Percentiles rank a stretch among this genome's conserved stretches.
These are phyloP conservation scores for Cavia aperea DNA, from an alignment of 2,113 vertebrate genomes.

Conservation along the genomic window DNA sequence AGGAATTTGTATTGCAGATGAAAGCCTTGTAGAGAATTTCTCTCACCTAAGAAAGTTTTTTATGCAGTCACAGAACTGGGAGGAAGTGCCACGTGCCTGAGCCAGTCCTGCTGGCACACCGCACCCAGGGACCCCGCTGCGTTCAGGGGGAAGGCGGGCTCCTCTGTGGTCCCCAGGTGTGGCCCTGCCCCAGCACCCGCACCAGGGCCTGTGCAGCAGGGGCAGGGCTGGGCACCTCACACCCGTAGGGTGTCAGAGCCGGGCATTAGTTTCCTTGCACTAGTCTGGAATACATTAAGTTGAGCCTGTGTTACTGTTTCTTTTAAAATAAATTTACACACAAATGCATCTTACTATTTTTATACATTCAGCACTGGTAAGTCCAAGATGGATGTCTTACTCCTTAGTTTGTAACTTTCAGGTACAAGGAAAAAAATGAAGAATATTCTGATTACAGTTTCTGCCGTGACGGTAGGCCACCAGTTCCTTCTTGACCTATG, in stretches of 20 bases:
- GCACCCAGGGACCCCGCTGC: not conserved
- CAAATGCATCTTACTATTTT: not conserved
- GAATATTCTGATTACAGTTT: not conserved
- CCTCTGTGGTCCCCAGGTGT: not conserved
- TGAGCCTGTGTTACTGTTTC: not conserved
- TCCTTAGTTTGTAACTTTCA: constrained; percentile 16
- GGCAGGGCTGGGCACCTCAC: not conserved
- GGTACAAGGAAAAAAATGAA: constrained; percentile 15
- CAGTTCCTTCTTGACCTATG: not conserved
- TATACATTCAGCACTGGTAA: not conserved
- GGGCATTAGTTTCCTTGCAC: not conserved
- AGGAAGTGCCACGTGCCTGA: not conserved
- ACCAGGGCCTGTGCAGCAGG: not conserved
- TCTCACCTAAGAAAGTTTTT: not conserved
- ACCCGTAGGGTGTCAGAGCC: not conserved
- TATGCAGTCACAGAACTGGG: not conserved
- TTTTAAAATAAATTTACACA: not conserved
- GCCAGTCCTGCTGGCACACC: not conserved
- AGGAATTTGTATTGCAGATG: not conserved
- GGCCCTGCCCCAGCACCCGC: not conserved
- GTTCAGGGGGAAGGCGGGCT: not conserved
- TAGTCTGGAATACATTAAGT: not conserved
- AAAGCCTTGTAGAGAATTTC: not conserved
- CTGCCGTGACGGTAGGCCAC: not conserved
- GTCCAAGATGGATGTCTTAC: not conserved